Evolutionary conservation across 2,797 vertebrate species (phyloP), one percentile per base, ranked within the genome.

Genomic region (Borostomias antarcticus): DNA sequence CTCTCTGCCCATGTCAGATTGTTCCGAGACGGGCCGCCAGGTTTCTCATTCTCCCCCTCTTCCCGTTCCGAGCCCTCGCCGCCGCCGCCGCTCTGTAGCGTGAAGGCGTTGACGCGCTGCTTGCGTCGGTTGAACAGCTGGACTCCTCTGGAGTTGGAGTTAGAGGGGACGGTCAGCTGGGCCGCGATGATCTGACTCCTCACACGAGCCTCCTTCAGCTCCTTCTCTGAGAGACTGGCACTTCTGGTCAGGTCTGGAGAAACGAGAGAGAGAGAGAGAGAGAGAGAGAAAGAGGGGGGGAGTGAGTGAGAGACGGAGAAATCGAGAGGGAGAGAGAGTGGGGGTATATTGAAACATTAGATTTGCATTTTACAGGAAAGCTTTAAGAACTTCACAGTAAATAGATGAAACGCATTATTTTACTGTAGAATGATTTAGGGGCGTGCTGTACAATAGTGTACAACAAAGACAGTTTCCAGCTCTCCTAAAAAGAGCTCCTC

Each of bases 51-150:
- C 54, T 76, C 73, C 30, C 33, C 64, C 48, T 76, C 71, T 69
- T 83, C 82, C 3, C 51, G 58, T 68, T 25, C 68, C 77, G 58
- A 75, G 79, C 62, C 67, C 73, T 73, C 45, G 65, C 86, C 74
- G 43, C 66, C 86, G 23, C 90, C 89, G 3, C 85, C 66, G 77
- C 91, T 94, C 71, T 93, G 89, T 1, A 92, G 85, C 0, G 95
- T 89, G 58, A 98, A 97, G 57, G 95, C 93, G 5, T 94, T 96
- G 2, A 98, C 93, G 5, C 96, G 90, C 80, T 98, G 94, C 84
- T 91, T 91, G 77, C 96, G 96, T 19, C 95, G 90, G 83, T 98
- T 94, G 90, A 98, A 98, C 67, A 98, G 95, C 84, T 96, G 94
- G 33, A 97, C 96, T 0, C 98, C 98, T 62, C 93, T 94, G 72